Evolutionary conservation across 2,113 vertebrate species (phyloP).

Genomic region (Clarias magur): DNA sequence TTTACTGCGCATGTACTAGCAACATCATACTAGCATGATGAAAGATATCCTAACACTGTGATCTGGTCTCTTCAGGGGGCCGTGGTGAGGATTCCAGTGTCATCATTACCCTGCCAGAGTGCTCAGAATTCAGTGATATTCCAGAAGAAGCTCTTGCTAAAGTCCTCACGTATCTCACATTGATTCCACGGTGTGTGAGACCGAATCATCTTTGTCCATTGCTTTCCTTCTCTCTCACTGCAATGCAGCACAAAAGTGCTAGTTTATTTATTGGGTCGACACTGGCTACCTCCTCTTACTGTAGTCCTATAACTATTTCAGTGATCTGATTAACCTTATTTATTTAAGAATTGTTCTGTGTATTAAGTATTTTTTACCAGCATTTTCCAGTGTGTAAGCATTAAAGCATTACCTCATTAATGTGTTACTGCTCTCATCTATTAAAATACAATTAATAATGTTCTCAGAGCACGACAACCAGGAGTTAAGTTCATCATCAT

Average conservation of each 20-base stretch:
- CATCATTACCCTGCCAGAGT: slow-evolving; percentile 95
- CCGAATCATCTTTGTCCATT: slow-evolving; percentile 11
- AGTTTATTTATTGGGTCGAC: slow-evolving; percentile 61
- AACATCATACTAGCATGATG: neutral
- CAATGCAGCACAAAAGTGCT: slow-evolving; percentile 67
- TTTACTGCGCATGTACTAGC: neutral
- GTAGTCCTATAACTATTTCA: slow-evolving; percentile 22
- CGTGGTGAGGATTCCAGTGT: slow-evolving; percentile 87
- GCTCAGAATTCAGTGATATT: slow-evolving; percentile 84
- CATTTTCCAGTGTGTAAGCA: neutral
- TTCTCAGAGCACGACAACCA: slow-evolving; percentile 79
- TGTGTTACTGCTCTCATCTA: slow-evolving; percentile 25
- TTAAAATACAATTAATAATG: slow-evolving; percentile 9
- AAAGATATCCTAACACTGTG: neutral
- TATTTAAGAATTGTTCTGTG: neutral
- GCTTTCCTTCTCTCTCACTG: slow-evolving; percentile 56
- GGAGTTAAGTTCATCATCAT: slow-evolving; percentile 91
- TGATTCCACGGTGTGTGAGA: slow-evolving; percentile 81
- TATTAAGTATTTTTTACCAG: neutral
- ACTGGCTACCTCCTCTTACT: slow-evolving; percentile 25
- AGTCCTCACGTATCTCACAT: slow-evolving; percentile 87
- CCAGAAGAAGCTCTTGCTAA: slow-evolving; percentile 83
- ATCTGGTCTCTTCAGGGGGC: slow-evolving; percentile 76
- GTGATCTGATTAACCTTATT: slow-evolving; percentile 6
- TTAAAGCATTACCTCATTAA: neutral